Conservation (phyloP, 1,140 invertebrate species). For the Drepana arcuata region DNA sequence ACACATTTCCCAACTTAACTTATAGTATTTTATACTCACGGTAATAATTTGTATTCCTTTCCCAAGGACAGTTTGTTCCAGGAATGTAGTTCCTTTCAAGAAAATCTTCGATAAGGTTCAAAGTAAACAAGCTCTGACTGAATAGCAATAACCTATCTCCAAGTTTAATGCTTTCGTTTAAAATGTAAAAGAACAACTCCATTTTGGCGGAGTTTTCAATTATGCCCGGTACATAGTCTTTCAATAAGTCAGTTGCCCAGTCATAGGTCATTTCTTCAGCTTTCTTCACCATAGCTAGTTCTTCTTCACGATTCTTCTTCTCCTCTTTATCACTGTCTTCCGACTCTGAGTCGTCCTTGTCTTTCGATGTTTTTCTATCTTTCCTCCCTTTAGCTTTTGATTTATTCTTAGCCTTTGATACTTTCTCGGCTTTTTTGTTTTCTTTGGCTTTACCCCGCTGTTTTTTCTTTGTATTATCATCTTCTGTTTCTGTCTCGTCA, state of each 20-base stretch:
- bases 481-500: conserved; percentile 40
- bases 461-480: conserved; percentile 36
- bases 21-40: conserved; percentile 78
- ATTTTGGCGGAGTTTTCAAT: conserved; percentile 97
- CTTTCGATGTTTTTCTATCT: conserved; percentile 56
- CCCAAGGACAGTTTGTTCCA: conserved; percentile 83
- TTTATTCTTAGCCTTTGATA: conserved; percentile 39
- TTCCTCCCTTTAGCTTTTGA: conserved; percentile 54
- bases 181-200: conserved; percentile 92
- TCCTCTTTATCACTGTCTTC: conserved; percentile 74
- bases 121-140: conserved; percentile 95
- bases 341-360: conserved; percentile 46
- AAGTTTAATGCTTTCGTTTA: conserved; percentile 88
- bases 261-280: conserved; percentile 88
- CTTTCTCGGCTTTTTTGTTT: conserved; percentile 43
- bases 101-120: conserved; percentile 98
- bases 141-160: conserved; percentile 97
- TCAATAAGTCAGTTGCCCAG: conserved; percentile 89
- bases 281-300: conserved; percentile 73
- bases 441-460: conserved; percentile 44
- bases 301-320: conserved; percentile 70
- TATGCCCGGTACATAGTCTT: conserved; percentile 89
- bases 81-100: conserved; percentile 87
- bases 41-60: conserved; percentile 91
- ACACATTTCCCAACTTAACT: no score